Percentiles rank a stretch among this genome's conserved stretches.
Evolutionary conservation across 37 sponge, comb jelly and placozoan species (phyloP).

Genomic region (Halichondria panicea): DNA sequence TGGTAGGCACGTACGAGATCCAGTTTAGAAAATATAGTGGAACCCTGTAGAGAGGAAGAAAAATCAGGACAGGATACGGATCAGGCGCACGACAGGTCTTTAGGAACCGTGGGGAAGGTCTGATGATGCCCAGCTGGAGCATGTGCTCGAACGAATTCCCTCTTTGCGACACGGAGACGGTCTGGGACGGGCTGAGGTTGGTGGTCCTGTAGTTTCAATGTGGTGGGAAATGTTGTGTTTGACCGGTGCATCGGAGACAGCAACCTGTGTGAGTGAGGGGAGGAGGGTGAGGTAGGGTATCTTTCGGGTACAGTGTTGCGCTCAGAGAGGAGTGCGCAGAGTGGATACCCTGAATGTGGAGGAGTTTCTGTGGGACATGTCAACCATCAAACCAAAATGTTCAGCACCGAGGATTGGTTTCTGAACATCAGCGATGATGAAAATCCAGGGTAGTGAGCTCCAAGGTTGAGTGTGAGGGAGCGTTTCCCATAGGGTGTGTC

Average conservation of each 20-base stretch:
- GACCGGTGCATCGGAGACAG: no score
- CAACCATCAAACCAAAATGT: no score
- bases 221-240: no score
- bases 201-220: conserved; percentile 44
- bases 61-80: conserved; percentile 59
- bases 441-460: conserved; percentile 49
- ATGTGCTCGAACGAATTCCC: conserved; percentile 77
- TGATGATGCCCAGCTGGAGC: no score
- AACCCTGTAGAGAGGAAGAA: conserved; percentile 38
- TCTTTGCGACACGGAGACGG: conserved; percentile 25
- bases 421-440: conserved; percentile 69
- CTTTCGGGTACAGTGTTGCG: conserved; percentile 16
- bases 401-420: conserved; percentile 71
- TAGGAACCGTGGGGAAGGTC: no score
- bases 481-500: conserved; percentile 50
- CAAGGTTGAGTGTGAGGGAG: conserved; percentile 70
- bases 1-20: conserved; percentile 54
- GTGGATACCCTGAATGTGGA: conserved; percentile 36
- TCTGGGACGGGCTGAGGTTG: conserved; percentile 19
- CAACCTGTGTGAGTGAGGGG: conserved; percentile 28
- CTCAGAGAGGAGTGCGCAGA: conserved; percentile 1
- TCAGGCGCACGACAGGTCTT: conserved; percentile 60
- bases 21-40: conserved; percentile 50
- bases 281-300: no score
- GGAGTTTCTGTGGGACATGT: conserved; percentile 46